Conservation (phyloP, 2,888 invertebrate species). For the Drosophila atripex region DNA sequence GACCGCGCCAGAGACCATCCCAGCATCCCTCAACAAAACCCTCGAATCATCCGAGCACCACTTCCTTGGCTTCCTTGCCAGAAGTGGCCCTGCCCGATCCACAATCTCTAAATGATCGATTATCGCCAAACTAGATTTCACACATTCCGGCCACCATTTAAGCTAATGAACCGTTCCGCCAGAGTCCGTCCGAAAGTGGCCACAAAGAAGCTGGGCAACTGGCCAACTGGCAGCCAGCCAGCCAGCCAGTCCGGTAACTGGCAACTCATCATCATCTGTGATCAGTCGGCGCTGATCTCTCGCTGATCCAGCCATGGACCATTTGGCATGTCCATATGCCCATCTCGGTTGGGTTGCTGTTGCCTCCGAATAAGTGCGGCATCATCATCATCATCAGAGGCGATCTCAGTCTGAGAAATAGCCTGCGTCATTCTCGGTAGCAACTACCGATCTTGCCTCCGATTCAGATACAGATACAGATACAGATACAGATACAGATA, state of each 20-base stretch:
- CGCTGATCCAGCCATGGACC: constrained; percentile 20
- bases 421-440: constrained; percentile 73
- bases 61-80: neutral
- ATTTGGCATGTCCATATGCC: constrained; percentile 43
- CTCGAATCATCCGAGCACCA: constrained; percentile 1
- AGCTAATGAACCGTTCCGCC: constrained; percentile 64
- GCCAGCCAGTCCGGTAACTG: neutral
- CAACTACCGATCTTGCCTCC: constrained; percentile 66
- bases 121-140: constrained; percentile 63
- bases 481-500: neutral
- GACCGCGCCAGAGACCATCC: too few relatives aligned
- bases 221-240: too few relatives aligned
- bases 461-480: constrained; percentile 12
- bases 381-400: constrained; percentile 32
- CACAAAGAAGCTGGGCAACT: constrained; percentile 46
- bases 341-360: constrained; percentile 48
- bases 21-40: neutral
- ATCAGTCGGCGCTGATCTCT: constrained; percentile 28
- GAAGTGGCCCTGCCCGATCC: neutral
- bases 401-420: constrained; percentile 42
- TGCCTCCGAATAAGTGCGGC: constrained; percentile 31
- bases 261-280: constrained; percentile 49
- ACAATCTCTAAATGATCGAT: constrained; percentile 68
- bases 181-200: neutral
- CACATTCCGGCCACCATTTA: constrained; percentile 69